Evolutionary conservation across 2,113 vertebrate species (phyloP).

Genomic region (Caloenas nicobarica): DNA sequence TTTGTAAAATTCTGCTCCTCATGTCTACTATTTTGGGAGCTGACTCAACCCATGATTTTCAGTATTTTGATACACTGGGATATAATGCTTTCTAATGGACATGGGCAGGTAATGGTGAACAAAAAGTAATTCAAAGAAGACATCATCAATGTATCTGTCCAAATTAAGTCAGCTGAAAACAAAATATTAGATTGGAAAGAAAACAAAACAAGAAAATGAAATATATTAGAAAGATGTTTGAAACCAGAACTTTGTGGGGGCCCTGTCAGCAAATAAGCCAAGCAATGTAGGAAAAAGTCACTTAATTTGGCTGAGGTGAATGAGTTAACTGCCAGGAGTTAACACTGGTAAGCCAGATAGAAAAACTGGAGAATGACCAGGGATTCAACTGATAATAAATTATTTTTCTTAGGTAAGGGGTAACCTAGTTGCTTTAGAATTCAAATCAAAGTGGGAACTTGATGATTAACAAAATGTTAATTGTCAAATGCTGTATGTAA

Average conservation of each 20-base stretch:
- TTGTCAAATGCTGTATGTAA: slow-evolving; percentile 48
- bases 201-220: rapidly evolving
- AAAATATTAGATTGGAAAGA: neutral
- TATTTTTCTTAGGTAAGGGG: slow-evolving; percentile 38
- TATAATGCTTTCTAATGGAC: neutral
- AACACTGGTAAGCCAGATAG: slow-evolving; percentile 3
- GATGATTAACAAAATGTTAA: slow-evolving; percentile 69
- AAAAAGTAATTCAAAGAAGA: neutral
- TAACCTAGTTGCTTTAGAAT: slow-evolving; percentile 60
- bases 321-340: slow-evolving; percentile 38
- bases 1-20: neutral
- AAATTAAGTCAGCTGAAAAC: neutral
- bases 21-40: neutral
- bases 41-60: neutral
- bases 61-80: neutral
- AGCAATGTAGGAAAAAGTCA: neutral
- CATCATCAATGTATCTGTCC: neutral
- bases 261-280: neutral
- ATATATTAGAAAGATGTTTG: neutral
- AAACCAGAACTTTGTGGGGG: neutral
- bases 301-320: neutral
- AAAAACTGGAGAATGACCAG: slow-evolving; percentile 41
- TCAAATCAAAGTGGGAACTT: slow-evolving; percentile 43
- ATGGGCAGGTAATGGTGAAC: neutral
- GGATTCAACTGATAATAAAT: slow-evolving; percentile 58